Percentiles rank a stretch among this genome's conserved stretches.
Evolutionary conservation across 2,888 invertebrate genomes (phyloP).

Genomic region (Dermolepida albohirtum): DNA sequence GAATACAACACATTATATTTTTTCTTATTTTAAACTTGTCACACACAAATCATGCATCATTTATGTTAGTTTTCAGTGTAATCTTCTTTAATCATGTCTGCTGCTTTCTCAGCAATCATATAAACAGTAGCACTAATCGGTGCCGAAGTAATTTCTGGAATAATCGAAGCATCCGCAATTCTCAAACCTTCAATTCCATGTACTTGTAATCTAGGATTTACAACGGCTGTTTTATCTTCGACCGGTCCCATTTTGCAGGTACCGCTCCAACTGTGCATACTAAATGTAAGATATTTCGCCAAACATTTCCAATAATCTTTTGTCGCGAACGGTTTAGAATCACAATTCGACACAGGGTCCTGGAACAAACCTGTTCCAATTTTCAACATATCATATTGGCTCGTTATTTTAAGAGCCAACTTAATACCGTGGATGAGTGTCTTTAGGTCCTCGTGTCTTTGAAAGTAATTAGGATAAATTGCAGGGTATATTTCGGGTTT

Average conservation of each 20-base stretch:
- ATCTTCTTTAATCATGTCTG: constrained; percentile 61
- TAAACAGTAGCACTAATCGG: constrained; percentile 77
- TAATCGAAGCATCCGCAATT: constrained; percentile 77
- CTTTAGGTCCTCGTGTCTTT: too few relatives aligned
- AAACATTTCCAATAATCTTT: constrained; percentile 81
- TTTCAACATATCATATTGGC: too few relatives aligned
- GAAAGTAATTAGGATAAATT: too few relatives aligned
- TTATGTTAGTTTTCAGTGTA: constrained; percentile 46
- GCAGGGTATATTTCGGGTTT: too few relatives aligned
- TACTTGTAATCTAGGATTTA: constrained; percentile 73
- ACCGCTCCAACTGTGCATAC: constrained; percentile 61
- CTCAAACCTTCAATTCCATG: constrained; percentile 71
- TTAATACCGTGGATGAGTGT: too few relatives aligned
- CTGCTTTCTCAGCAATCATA: constrained; percentile 79
- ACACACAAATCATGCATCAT: too few relatives aligned
- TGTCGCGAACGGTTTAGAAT: constrained; percentile 55
- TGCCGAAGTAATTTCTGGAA: constrained; percentile 73
- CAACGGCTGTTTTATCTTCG: constrained; percentile 72
- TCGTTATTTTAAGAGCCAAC: too few relatives aligned
- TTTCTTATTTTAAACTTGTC: too few relatives aligned
- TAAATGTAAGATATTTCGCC: constrained; percentile 57
- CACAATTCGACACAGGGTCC: too few relatives aligned
- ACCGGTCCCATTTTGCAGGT: constrained; percentile 80
- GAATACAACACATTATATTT: too few relatives aligned
- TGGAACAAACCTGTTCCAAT: too few relatives aligned